phyloP scores from a whole-genome alignment of 2,113 vertebrate genomes.

The Mixornis gularis region DNA sequence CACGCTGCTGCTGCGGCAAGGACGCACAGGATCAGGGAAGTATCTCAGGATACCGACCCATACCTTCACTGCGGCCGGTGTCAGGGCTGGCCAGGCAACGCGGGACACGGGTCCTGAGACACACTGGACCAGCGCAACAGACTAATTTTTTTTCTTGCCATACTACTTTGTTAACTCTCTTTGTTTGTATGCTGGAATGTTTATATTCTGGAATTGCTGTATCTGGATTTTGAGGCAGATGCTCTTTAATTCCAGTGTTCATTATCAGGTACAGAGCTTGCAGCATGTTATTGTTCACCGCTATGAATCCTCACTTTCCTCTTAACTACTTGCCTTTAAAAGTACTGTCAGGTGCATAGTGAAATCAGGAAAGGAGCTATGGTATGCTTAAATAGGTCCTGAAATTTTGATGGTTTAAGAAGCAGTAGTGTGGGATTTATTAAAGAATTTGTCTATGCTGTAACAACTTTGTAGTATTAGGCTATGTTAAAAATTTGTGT shows the following conservation, averaged over 20 bases:
- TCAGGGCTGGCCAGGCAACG: too few species aligned
- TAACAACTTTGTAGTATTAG: background rate
- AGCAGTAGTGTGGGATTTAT: background rate
- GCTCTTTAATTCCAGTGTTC: background rate
- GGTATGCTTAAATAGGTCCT: background rate
- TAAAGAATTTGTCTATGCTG: background rate
- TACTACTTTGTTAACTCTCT: background rate
- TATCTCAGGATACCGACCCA: too few species aligned
- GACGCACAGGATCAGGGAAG: too few species aligned
- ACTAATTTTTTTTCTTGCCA: rapidly evolving
- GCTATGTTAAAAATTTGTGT: background rate
- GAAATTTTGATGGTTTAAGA: background rate
- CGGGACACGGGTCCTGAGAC: too few species aligned
- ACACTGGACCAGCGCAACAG: background rate
- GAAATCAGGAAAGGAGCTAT: background rate
- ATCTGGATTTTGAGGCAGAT: background rate
- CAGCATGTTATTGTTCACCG: background rate
- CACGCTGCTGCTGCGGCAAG: too few species aligned
- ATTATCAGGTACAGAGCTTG: background rate
- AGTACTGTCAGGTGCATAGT: background rate
- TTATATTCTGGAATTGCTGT: background rate
- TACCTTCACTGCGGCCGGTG: too few species aligned
- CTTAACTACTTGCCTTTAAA: background rate
- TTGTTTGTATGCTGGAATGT: background rate
- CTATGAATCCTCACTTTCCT: background rate